A percentile compares a stretch with the other conserved stretches of the same genome.
Evolutionary conservation across 2,797 vertebrate species (phyloP).

Genomic region (Helostoma temminkii): DNA sequence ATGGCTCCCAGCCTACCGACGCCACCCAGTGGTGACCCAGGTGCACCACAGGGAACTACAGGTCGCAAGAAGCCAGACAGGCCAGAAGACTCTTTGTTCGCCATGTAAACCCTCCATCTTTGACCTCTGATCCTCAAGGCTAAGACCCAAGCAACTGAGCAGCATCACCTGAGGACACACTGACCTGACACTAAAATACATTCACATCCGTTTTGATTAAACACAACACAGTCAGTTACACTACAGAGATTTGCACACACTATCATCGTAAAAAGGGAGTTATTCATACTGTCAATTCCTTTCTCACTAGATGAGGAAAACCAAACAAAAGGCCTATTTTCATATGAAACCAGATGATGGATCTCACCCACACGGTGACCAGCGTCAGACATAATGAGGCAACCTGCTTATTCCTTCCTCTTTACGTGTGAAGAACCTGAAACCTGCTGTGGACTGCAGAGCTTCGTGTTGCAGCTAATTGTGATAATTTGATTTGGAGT

Average conservation of each 20-base stretch:
- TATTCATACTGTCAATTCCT: slow-evolving; percentile 11
- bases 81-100: slow-evolving; percentile 91
- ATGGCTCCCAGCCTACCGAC: slow-evolving; percentile 89
- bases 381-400: slow-evolving; percentile 38
- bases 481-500: slow-evolving; percentile 35
- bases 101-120: slow-evolving; percentile 81
- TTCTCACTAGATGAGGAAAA: slow-evolving; percentile 30
- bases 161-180: slow-evolving; percentile 55
- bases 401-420: slow-evolving; percentile 10
- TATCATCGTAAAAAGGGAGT: slow-evolving; percentile 33
- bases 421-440: slow-evolving; percentile 23
- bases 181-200: slow-evolving; percentile 54
- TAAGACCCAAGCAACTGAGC: slow-evolving; percentile 53
- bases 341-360: slow-evolving; percentile 10
- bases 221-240: slow-evolving; percentile 29
- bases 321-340: slow-evolving; percentile 29
- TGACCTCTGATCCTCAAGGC: slow-evolving; percentile 41
- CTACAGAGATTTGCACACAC: slow-evolving; percentile 43
- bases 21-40: slow-evolving; percentile 86
- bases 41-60: slow-evolving; percentile 72
- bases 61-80: slow-evolving; percentile 90
- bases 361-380: slow-evolving; percentile 11
- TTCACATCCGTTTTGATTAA: slow-evolving; percentile 22
- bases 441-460: slow-evolving; percentile 58
- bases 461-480: slow-evolving; percentile 67